phyloP scores from a whole-genome alignment of 2,797 vertebrate species.

The Eospalax fontanierii region DNA sequence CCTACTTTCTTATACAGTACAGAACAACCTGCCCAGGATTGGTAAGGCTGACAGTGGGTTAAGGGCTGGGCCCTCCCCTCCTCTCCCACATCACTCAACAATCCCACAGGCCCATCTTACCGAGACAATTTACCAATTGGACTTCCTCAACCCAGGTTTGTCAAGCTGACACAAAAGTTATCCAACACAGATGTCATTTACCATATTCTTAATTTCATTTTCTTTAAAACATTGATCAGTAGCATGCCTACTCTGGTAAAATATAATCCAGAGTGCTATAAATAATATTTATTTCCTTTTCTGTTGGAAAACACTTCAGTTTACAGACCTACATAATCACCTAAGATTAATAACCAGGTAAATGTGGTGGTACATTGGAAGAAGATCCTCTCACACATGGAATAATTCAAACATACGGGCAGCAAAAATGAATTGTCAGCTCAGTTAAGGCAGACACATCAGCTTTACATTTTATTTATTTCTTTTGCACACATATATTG shows the following conservation, averaged over 20 bases:
- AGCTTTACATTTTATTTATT: slow-evolving; percentile 26
- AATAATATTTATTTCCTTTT: slow-evolving; percentile 3
- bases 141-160: no score
- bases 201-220: neutral
- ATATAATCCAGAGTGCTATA: neutral
- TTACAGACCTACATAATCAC: neutral
- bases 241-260: neutral
- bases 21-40: no score
- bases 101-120: no score
- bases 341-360: slow-evolving; percentile 8
- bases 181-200: no score
- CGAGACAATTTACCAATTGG: no score
- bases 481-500: neutral
- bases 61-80: no score
- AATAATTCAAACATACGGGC: neutral
- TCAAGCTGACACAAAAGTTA: no score
- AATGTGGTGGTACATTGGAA: neutral
- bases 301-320: neutral
- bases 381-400: neutral
- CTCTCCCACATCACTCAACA: no score
- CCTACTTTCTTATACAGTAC: no score
- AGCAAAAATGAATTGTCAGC: neutral
- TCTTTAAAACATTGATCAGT: neutral
- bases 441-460: neutral
- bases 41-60: no score